phyloP scores from a whole-genome alignment of 2,888 invertebrate genomes.

The Oeneis ivallda region DNA sequence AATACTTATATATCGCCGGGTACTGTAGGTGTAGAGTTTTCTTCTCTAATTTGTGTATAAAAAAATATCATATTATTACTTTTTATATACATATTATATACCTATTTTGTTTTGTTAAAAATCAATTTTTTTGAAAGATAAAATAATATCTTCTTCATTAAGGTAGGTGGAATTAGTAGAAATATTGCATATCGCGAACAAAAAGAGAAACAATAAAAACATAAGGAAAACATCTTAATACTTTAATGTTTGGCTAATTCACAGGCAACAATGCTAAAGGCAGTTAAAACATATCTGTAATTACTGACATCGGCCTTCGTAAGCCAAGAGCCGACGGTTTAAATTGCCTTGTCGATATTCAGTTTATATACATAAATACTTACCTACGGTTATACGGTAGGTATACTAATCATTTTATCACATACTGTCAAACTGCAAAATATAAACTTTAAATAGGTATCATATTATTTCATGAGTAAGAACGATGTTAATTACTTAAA shows the following conservation, averaged over 20 bases:
- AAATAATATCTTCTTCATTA: too few relatives aligned
- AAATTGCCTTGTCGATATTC: conserved; percentile 17
- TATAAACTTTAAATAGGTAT: neutral
- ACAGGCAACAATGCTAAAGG: conserved; percentile 43
- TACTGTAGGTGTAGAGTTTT: too few relatives aligned
- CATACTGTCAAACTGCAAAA: neutral
- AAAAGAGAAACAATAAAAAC: conserved; percentile 31
- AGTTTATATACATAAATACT: neutral
- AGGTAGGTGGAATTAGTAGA: too few relatives aligned
- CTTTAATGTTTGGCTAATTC: conserved; percentile 39
- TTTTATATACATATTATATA: too few relatives aligned
- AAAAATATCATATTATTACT: too few relatives aligned
- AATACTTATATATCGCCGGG: too few relatives aligned
- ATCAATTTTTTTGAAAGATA: too few relatives aligned
- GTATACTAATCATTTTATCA: neutral
- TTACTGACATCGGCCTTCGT: conserved; percentile 50
- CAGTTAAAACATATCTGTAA: conserved; percentile 60
- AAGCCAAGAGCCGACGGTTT: conserved; percentile 51
- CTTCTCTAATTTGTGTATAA: too few relatives aligned
- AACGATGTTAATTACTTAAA: too few relatives aligned
- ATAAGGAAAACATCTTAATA: conserved; percentile 31
- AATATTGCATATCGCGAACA: conserved; percentile 10
- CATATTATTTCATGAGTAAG: neutral
- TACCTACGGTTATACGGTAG: too few relatives aligned
- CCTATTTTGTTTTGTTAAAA: too few relatives aligned